These are phyloP conservation scores for Etheostoma spectabile DNA, from an alignment of 2,113 vertebrate species.

Conservation along the genomic window DNA sequence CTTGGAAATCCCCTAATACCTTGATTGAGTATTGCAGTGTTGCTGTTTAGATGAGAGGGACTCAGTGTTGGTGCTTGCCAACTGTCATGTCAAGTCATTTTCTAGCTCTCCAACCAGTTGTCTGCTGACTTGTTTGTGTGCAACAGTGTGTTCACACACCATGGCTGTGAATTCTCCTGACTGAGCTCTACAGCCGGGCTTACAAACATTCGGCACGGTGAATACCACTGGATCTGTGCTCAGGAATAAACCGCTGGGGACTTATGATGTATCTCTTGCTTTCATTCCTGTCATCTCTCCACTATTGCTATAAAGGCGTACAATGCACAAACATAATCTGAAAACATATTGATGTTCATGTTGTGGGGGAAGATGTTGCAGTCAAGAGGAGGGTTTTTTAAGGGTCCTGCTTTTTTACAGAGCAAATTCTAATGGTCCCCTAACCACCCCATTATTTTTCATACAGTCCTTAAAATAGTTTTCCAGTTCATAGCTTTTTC, in stretches of 20 bases:
- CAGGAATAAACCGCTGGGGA: neutral
- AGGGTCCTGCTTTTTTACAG: neutral
- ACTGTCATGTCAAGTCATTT: constrained; percentile 68
- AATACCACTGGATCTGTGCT: constrained; percentile 21
- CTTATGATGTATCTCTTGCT: neutral
- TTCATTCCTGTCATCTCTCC: neutral
- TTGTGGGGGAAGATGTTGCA: neutral
- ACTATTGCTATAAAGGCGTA: neutral
- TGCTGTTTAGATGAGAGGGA: constrained; percentile 61
- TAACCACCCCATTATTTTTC: neutral
- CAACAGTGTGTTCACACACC: neutral
- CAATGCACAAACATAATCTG: neutral
- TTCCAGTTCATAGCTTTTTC: neutral
- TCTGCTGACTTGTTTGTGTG: constrained; percentile 35
- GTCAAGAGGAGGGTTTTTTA: neutral
- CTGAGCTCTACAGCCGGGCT: constrained; percentile 34
- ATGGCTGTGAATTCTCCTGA: constrained; percentile 39
- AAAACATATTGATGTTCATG: neutral
- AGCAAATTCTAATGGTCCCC: neutral
- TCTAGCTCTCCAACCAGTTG: constrained; percentile 36
- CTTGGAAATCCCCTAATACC: constrained; percentile 52
- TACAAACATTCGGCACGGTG: constrained; percentile 17
- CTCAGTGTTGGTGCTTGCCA: constrained; percentile 45
- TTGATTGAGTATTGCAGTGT: constrained; percentile 41
- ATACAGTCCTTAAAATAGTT: neutral